Base-by-base conservation (phyloP, 1,140 invertebrate genomes). In the Tetramorium parvispinum region DNA sequence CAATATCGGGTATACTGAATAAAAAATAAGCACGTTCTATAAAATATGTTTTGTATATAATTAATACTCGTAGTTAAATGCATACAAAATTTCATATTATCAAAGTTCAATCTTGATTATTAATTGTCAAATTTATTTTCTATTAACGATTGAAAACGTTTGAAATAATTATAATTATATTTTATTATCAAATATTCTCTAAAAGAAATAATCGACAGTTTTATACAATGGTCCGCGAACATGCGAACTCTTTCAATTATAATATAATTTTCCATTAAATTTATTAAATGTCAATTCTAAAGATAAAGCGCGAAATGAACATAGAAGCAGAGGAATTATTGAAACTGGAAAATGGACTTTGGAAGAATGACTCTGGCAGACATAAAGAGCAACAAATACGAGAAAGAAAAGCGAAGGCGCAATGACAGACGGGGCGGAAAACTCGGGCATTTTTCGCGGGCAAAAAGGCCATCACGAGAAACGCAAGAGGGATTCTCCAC, bases 391-490 rank as follows among this genome's bases (percentile, higher is more conserved):
- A 81, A 81, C 49, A 70, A 68, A 46, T 24, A 4, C 18, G 11
- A 46, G 21, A 32, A 32, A 46, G 53, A 46, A 32, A 73, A 49
- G 40, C 18, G 27, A 59, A 43, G 13, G 37, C 18, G 11, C 53
- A 75, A 73, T 46, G 68, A 83, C n/a, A 61, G 55, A 82, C 53
- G 40, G 18, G 7, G 40, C 37, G 40, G 53, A 75, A 59, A 83
- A 83, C 40, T 32, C 27, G 3, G 37, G 49, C n/a, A 55, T 83
- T 82, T 32, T 82, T 13, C 68, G 79, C 68, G 43, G 27, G n/a
- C 27, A n/a, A 59, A 53, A 73, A 59, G 40, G 18, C 46, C 43
- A 59, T 27, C 40, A 24, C 37, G 63, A 43, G 37, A 40, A 37
- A 70, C 21, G 63, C 63, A 43, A n/a, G 53, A 51, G 53, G 68